Base-by-base conservation (phyloP, 1,140 invertebrate genomes). In the Trinorchestia longiramus region DNA sequence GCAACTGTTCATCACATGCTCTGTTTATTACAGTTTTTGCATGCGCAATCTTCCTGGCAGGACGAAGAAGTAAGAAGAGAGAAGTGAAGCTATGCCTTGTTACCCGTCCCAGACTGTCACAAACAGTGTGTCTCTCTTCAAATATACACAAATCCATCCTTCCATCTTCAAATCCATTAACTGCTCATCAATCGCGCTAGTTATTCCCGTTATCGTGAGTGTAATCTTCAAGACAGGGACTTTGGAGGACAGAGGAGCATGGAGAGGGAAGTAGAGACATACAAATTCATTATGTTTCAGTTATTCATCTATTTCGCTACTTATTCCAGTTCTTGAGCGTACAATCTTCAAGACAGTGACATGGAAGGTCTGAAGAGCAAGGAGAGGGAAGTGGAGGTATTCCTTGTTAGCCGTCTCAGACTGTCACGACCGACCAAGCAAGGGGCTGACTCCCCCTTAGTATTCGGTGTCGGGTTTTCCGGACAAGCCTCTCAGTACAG, bases 401-500 rank as follows among this genome's bases (percentile, higher is more conserved):
- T 15, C 62, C 62, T 77, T 77, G 62, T 77, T 77, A 77, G 62
- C 15, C 62, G 62, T 77, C 62, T 77, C 62, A 77, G 62, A 28
- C 62, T 36, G 62, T 77, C 62, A 77, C 62, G 62, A 77, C 36
- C 62, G 62, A 77, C 62, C 62, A 77, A 36, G 62, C 47, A 19
- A 77, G 28, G 62, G 62, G 62, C 28, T 11, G 62, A 77, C 62
- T 77, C 62, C 62, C 62, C 62, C 62, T 77, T 77, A 77, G 62
- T 77, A 77, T 77, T 77, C 62, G 62, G 62, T 77, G 62, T 77
- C 28, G 62, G 62, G 62, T 77, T 77, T 77, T 77, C 62, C 8
- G 62, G 62, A 77, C 62, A 77, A 77, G 62, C 62, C 62, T 77
- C 62, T 77, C 62, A 77, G 62, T 77, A 77, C 62, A 77, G 62